Evolutionary conservation across 2,113 vertebrate genomes (phyloP), one percentile per base, ranked within the genome.

Genomic region (Hemiprocne comata): DNA sequence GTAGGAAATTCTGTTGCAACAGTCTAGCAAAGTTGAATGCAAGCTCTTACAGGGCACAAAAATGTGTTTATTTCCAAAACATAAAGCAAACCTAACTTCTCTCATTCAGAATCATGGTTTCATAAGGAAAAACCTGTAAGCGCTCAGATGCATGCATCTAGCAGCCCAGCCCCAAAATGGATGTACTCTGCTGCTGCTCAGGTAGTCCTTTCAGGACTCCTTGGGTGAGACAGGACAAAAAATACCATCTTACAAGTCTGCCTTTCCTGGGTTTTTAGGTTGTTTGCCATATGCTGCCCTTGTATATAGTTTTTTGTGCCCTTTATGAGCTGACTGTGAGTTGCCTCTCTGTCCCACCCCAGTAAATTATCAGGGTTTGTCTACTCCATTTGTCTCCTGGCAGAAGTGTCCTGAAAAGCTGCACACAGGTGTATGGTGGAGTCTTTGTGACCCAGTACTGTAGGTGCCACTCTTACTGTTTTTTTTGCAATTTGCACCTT

Each of bases 291-390:
- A 44, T 81, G 7, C 8, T 46, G 19, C 28, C 18, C 54, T 87
- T n/a, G 25, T 17, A 17, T 26, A 10, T 6, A 3, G 1, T 5
- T 42, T 16, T 5, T 42, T 16, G 12, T 50, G 31, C 20, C 5
- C n/a, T 85, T 73, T 44, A 11, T 51, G 44, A 54, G 7, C 16
- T 76, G 26, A 3, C 29, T 84, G 33, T 40, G 26, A 65, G 24
- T 5, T 4, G 3, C 36, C 4, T 53, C 31, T 93, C 33, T 3
- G 14, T 81, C 46, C 31, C 24, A 53, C 7, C 8, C 20, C 21
- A 44, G 24, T 38, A 38, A 71, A 58, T n/a, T 21, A 17, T 44
- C 33, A 38, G 40, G 9, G 12, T 64, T 57, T 64, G 26, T 20
- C 25, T 1, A 10, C 10, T 57, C 13, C 7, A 3, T 53, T 70